These are phyloP conservation scores for Sandelia bainsii DNA, from an alignment of 2,797 vertebrate genomes.

Conservation along the genomic window DNA sequence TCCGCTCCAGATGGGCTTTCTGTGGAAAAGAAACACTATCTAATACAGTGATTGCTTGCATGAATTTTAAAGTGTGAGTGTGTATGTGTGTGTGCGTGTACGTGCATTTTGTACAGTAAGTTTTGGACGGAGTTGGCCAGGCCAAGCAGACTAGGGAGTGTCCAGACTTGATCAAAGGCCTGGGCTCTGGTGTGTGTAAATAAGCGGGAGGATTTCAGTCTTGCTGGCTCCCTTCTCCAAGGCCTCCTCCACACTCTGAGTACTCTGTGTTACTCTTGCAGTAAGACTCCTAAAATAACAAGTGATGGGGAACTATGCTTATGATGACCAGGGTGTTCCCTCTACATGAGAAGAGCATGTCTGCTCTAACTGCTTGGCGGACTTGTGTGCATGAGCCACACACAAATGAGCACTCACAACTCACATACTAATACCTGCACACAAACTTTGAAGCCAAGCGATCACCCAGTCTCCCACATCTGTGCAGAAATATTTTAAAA, in stretches of 20 bases:
- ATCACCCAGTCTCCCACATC: slow-evolving; percentile 60
- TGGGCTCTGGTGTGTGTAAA: slow-evolving; percentile 64
- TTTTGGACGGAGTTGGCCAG: slow-evolving; percentile 34
- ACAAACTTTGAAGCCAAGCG: slow-evolving; percentile 39
- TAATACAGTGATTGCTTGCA: slow-evolving; percentile 30
- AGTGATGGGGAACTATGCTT: slow-evolving; percentile 48
- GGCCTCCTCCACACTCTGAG: slow-evolving; percentile 61
- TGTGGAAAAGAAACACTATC: slow-evolving; percentile 14
- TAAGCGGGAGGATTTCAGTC: slow-evolving; percentile 65
- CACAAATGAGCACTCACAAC: slow-evolving; percentile 33
- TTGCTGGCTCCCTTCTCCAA: slow-evolving; percentile 50
- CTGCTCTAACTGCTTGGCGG: slow-evolving; percentile 28
- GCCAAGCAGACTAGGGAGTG: slow-evolving; percentile 50
- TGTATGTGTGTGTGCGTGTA: neutral
- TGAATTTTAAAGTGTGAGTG: neutral
- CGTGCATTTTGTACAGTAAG: slow-evolving; percentile 31
- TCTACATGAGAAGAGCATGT: slow-evolving; percentile 46
- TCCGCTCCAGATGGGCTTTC: neutral
- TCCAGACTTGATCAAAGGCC: slow-evolving; percentile 71
- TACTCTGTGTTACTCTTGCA: slow-evolving; percentile 70
- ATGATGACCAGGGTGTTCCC: slow-evolving; percentile 67
- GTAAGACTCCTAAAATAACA: slow-evolving; percentile 65
- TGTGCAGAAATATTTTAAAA: slow-evolving; percentile 72
- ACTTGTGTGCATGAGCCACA: slow-evolving; percentile 24
- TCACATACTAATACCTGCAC: slow-evolving; percentile 55